phyloP scores from a whole-genome alignment of 2,797 vertebrate genomes.

The Oreochromis mossambicus region DNA sequence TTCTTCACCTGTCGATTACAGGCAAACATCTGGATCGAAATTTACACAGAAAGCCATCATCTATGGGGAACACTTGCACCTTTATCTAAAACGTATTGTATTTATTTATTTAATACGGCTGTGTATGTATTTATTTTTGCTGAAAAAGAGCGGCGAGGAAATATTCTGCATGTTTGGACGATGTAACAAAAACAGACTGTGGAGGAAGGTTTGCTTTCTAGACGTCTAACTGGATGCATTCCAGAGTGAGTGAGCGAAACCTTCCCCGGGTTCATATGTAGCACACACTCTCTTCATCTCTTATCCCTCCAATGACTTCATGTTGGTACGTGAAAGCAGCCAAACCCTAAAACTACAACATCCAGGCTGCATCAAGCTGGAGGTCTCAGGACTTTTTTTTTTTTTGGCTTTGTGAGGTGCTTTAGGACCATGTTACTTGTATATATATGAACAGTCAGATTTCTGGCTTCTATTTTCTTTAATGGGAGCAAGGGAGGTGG shows the following conservation, averaged over 20 bases:
- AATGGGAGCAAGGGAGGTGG: constrained; percentile 7
- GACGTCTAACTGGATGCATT: neutral
- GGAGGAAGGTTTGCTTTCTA: neutral
- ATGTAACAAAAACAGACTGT: neutral
- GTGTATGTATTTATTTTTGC: neutral
- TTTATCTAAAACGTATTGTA: constrained; percentile 30
- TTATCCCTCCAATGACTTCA: neutral
- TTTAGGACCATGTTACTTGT: constrained; percentile 32
- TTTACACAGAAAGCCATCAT: constrained; percentile 44
- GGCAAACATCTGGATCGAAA: constrained; percentile 30
- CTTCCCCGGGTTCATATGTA: constrained; percentile 38
- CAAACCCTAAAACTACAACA: neutral
- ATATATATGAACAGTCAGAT: constrained; percentile 47
- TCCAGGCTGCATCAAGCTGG: constrained; percentile 12
- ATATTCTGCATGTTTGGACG: neutral
- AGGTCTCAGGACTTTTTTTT: constrained; percentile 31
- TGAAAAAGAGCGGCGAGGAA: neutral
- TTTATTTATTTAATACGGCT: constrained; percentile 31
- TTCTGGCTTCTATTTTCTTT: constrained; percentile 68
- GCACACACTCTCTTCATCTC: constrained; percentile 20
- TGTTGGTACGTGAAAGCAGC: neutral
- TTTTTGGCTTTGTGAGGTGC: constrained; percentile 7
- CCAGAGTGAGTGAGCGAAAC: neutral
- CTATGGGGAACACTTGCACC: constrained; percentile 50
- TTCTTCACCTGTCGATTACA: constrained; percentile 2